Conservation (phyloP, 2,113 vertebrate genomes). For the Pristiophorus japonicus region DNA sequence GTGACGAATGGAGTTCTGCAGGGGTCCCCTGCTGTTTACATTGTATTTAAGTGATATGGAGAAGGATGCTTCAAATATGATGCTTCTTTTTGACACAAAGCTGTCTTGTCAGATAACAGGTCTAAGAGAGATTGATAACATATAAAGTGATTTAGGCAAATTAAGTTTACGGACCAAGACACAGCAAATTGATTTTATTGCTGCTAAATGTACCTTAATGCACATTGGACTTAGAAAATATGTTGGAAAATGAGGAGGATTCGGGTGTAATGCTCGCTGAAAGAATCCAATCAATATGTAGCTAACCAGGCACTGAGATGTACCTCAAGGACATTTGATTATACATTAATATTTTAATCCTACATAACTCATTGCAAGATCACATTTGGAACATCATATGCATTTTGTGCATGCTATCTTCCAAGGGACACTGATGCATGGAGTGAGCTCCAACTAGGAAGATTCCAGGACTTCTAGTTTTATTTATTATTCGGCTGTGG, state of each 20-base stretch:
- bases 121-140: background rate
- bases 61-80: background rate
- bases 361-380: background rate
- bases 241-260: too few relatives aligned
- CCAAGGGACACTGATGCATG: background rate
- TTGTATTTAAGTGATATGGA: background rate
- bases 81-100: background rate
- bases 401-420: background rate
- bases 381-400: background rate
- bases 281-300: background rate
- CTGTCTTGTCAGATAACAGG: background rate
- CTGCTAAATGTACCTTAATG: background rate
- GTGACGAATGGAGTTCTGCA: background rate
- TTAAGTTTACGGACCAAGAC: background rate
- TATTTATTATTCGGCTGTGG: too few relatives aligned
- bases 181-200: background rate
- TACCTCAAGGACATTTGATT: background rate
- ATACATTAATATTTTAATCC: background rate
- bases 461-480: background rate
- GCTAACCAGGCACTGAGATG: background rate
- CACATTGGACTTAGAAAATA: background rate
- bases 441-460: background rate
- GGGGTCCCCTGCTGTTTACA: background rate
- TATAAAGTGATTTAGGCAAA: constrained; percentile 5
- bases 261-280: background rate